These are phyloP conservation scores for Unio pictorum DNA, from an alignment of 2,888 invertebrate genomes.

Conservation along the genomic window DNA sequence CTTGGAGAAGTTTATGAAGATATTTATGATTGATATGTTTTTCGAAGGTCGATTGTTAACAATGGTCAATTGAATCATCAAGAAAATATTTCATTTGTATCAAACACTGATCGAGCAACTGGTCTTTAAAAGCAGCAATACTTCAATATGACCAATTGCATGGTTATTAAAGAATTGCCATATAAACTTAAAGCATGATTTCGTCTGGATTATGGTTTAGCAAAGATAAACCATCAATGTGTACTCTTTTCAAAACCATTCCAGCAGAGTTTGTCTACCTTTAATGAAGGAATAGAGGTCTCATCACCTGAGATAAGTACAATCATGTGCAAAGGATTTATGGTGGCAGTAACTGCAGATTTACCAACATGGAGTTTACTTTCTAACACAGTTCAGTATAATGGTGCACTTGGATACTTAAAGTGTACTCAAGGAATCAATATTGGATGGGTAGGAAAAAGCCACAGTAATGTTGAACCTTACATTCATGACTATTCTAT, in stretches of 20 bases:
- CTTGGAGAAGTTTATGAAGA: conserved; percentile 7
- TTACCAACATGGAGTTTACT: conserved; percentile 12
- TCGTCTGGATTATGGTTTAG: conserved; percentile 12
- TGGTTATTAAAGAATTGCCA: conserved; percentile 23
- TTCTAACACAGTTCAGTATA: conserved; percentile 12
- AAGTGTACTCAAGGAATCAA: conserved; percentile 13
- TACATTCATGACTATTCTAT: conserved; percentile 2
- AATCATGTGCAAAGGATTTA: conserved; percentile 3
- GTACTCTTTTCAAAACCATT: too few relatives aligned
- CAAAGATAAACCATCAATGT: too few relatives aligned
- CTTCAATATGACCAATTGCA: conserved; percentile 17
- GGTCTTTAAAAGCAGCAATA: conserved; percentile 14
- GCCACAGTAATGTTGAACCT: conserved; percentile 9
- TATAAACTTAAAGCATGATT: conserved; percentile 12
- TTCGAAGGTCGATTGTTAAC: too few relatives aligned
- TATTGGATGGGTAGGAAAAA: conserved; percentile 12
- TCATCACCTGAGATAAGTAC: too few relatives aligned
- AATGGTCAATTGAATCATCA: too few relatives aligned
- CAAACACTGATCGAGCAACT: conserved; percentile 22
- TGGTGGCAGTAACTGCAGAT: conserved; percentile 13
- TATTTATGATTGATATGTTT: conserved; percentile 12
- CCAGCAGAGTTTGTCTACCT: too few relatives aligned
- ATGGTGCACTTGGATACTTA: conserved; percentile 14
- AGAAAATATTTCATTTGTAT: too few relatives aligned
- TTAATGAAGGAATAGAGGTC: too few relatives aligned